A percentile compares a stretch with the other conserved stretches of the same genome.
Evolutionary conservation across 1,140 invertebrate species (phyloP).

Genomic region (Zaprionus vittiger): DNA sequence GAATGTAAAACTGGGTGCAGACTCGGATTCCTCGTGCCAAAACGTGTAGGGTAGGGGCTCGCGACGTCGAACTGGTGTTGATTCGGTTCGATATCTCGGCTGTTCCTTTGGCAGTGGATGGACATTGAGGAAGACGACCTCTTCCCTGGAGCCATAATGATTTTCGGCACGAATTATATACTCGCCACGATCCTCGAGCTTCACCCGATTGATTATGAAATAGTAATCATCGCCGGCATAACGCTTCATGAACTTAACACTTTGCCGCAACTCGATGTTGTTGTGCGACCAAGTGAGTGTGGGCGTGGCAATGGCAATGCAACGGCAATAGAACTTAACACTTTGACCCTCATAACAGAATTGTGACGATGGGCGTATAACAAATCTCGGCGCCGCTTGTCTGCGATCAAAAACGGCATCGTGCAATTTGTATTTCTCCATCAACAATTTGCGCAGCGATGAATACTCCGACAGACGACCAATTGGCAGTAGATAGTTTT

Average conservation of each 20-base stretch:
- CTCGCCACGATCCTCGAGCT: slow-evolving; percentile 97
- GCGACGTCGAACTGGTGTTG: slow-evolving; percentile 89
- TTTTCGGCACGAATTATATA: slow-evolving; percentile 99
- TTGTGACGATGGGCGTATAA: slow-evolving; percentile 97
- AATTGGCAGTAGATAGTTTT: slow-evolving; percentile 96
- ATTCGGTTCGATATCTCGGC: slow-evolving; percentile 91
- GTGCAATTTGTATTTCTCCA: slow-evolving; percentile 98
- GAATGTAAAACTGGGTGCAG: slow-evolving; percentile 98
- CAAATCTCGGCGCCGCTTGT: slow-evolving; percentile 98
- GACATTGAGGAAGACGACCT: slow-evolving; percentile 98
- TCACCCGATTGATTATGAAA: slow-evolving; percentile 98
- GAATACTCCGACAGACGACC: slow-evolving; percentile 98
- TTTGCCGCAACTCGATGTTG: slow-evolving; percentile 96
- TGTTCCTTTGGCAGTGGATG: slow-evolving; percentile 94
- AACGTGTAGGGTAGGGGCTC: slow-evolving; percentile 90
- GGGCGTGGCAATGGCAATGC: slow-evolving; percentile 96
- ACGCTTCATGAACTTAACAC: slow-evolving; percentile 99
- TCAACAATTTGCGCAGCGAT: slow-evolving; percentile 96
- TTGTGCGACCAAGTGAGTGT: slow-evolving; percentile 98
- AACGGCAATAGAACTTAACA: slow-evolving; percentile 98
- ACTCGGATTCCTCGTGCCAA: slow-evolving; percentile 95
- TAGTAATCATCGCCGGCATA: slow-evolving; percentile 98
- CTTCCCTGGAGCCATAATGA: slow-evolving; percentile 98
- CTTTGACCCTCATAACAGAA: slow-evolving; percentile 98
- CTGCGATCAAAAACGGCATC: slow-evolving; percentile 98